Percentiles rank a stretch among this genome's conserved stretches.
These are phyloP conservation scores for Archegozetes longisetosus DNA, from an alignment of 1,140 invertebrate genomes.

Conservation along the genomic window DNA sequence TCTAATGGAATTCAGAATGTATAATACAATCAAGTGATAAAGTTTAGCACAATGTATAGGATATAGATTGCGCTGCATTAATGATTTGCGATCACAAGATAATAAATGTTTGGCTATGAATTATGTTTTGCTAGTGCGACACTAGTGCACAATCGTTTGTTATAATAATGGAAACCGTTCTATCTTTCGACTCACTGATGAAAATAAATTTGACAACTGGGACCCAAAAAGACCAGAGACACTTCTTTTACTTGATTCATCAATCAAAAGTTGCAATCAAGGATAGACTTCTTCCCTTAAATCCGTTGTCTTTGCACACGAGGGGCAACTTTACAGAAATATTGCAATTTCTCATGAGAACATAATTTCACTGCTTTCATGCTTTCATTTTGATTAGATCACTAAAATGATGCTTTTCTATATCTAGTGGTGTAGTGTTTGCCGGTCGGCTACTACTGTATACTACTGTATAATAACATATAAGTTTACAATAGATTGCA, in stretches of 20 bases:
- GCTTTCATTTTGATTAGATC: no score
- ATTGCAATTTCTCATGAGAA: no score
- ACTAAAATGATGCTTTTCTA: no score
- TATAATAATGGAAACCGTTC: not conserved
- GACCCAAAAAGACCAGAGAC: not conserved
- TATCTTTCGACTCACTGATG: not conserved
- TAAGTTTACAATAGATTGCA: no score
- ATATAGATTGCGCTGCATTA: not conserved
- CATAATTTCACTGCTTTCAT: no score
- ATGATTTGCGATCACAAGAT: constrained; percentile 6
- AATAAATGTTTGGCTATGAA: not conserved
- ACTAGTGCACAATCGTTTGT: not conserved
- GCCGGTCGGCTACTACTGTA: no score
- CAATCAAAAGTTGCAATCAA: not conserved
- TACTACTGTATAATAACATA: no score
- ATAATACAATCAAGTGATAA: not conserved
- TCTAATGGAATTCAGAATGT: not conserved
- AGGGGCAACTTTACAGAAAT: not conserved
- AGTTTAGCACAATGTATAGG: not conserved
- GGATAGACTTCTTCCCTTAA: not conserved
- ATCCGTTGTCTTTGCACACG: not conserved
- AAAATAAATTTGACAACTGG: constrained; percentile 2
- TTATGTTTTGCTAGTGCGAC: not conserved
- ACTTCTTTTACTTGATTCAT: not conserved
- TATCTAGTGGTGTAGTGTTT: no score